phyloP scores from a whole-genome alignment of 1,140 invertebrate genomes.

The Lethocerus indicus region DNA sequence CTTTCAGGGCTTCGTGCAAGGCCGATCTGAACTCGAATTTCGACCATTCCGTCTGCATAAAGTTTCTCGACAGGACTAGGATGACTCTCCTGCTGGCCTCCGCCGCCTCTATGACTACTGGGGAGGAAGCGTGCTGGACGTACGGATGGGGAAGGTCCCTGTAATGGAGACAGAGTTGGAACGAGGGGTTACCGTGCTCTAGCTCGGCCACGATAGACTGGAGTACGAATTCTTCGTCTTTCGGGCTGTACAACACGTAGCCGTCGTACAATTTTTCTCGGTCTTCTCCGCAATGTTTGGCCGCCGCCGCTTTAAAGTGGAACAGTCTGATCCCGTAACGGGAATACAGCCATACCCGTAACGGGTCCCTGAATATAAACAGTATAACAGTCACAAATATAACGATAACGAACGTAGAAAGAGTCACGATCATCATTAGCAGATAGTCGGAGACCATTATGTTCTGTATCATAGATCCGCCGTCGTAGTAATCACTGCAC shows the following conservation, averaged over 20 bases:
- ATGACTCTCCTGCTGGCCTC: constrained; percentile 67
- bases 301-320: constrained; percentile 27
- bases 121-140: constrained; percentile 45
- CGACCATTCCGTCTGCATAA: constrained; percentile 74
- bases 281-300: constrained; percentile 41
- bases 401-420: constrained; percentile 49
- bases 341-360: constrained; percentile 73
- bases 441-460: constrained; percentile 70
- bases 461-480: constrained; percentile 63
- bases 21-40: constrained; percentile 67
- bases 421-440: constrained; percentile 60
- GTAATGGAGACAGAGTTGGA: constrained; percentile 75
- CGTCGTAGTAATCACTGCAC: constrained; percentile 66
- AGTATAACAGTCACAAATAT: constrained; percentile 52
- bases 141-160: constrained; percentile 59
- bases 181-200: constrained; percentile 51
- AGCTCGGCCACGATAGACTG: constrained; percentile 67
- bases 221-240: constrained; percentile 78
- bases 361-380: constrained; percentile 66
- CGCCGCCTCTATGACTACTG: constrained; percentile 67
- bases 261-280: constrained; percentile 80
- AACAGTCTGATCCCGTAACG: constrained; percentile 70
- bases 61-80: constrained; percentile 63
- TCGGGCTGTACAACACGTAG: constrained; percentile 81
- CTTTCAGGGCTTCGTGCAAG: constrained; percentile 69